Conservation (phyloP, 2,113 vertebrate species). For the Rhinopomastus cyanomelas region DNA sequence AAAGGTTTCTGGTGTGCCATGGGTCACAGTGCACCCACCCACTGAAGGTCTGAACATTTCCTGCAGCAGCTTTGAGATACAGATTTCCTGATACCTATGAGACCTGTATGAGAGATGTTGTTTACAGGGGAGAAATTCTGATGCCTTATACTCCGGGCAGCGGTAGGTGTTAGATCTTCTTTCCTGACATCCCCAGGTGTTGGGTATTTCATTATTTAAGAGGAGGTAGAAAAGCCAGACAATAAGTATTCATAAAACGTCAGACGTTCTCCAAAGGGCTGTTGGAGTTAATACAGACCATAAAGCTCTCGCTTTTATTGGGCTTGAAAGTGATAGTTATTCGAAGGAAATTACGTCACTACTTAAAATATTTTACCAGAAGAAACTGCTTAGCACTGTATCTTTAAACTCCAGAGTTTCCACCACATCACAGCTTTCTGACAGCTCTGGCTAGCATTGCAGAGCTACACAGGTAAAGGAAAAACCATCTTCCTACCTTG, state of each 20-base stretch:
- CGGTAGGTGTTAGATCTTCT: neutral
- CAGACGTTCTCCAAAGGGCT: conserved; percentile 31
- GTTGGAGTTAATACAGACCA: neutral
- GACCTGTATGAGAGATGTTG: neutral
- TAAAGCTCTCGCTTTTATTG: conserved; percentile 38
- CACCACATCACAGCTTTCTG: neutral
- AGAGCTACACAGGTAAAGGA: neutral
- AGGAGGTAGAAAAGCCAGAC: conserved; percentile 23
- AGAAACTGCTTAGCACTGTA: conserved; percentile 18
- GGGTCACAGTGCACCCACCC: neutral
- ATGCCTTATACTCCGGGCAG: conserved; percentile 11
- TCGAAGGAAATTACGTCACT: conserved; percentile 61
- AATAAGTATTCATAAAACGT: conserved; percentile 39
- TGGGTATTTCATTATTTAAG: conserved; percentile 19
- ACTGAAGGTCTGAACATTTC: neutral
- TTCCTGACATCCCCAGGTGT: neutral
- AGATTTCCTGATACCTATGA: neutral
- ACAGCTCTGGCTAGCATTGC: neutral
- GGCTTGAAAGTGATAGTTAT: conserved; percentile 40
- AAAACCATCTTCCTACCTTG: neutral
- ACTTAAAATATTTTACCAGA: conserved; percentile 62
- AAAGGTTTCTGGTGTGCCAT: neutral
- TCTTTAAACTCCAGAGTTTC: conserved; percentile 26
- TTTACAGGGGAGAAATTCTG: conserved; percentile 34
- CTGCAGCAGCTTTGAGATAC: neutral